A percentile compares a stretch with the other conserved stretches of the same genome.
Conservation (phyloP, 2,888 invertebrate species). For the Allophyes oxyacanthae region DNA sequence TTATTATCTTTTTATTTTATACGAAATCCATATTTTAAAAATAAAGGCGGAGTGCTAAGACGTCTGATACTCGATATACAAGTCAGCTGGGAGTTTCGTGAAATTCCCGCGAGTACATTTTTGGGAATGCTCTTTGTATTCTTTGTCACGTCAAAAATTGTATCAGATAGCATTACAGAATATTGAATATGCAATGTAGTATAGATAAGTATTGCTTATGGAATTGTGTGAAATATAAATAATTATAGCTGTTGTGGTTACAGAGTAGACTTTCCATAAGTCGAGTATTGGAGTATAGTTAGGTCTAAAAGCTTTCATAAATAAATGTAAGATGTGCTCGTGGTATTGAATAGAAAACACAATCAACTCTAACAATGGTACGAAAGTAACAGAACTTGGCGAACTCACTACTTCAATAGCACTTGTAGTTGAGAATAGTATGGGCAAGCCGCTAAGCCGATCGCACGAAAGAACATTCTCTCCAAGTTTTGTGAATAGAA, state of each 20-base stretch:
- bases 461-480: constrained; percentile 79
- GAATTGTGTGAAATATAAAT: constrained; percentile 13
- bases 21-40: constrained; percentile 63
- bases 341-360: constrained; percentile 65
- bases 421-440: constrained; percentile 77
- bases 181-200: constrained; percentile 54
- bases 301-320: constrained; percentile 41
- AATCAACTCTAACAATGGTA: constrained; percentile 76
- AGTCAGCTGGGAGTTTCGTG: constrained; percentile 65
- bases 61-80: constrained; percentile 72
- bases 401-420: constrained; percentile 77
- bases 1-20: constrained; percentile 55
- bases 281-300: constrained; percentile 27
- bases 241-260: constrained; percentile 2
- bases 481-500: constrained; percentile 80
- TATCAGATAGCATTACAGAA: constrained; percentile 68
- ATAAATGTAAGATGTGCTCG: constrained; percentile 32
- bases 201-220: constrained; percentile 7
- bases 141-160: constrained; percentile 71
- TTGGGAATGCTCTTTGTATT: constrained; percentile 67
- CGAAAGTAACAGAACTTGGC: constrained; percentile 72
- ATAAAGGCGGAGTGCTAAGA: constrained; percentile 69
- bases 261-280: constrained; percentile 20
- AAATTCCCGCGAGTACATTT: constrained; percentile 70
- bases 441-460: constrained; percentile 84